A percentile compares a stretch with the other conserved stretches of the same genome.
These are phyloP conservation scores for Nycticebus coucang DNA, from an alignment of 2,113 vertebrate species.

Conservation along the genomic window DNA sequence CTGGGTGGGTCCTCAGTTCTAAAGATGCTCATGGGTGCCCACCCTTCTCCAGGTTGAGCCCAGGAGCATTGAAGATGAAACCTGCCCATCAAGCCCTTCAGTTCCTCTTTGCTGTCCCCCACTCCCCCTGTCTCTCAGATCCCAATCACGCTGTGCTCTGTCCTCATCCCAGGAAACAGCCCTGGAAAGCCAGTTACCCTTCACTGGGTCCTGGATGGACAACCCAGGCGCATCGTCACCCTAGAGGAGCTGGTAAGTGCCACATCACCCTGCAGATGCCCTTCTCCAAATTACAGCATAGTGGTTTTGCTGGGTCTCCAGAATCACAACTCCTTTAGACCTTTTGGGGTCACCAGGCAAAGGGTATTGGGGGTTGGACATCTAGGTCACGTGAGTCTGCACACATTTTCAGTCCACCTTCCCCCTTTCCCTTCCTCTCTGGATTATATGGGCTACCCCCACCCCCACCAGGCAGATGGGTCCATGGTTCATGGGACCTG, in stretches of 20 bases:
- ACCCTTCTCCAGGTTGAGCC: neutral
- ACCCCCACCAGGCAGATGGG: neutral
- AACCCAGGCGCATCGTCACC: neutral
- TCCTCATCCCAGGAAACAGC: constrained; percentile 35
- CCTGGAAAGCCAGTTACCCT: constrained; percentile 63
- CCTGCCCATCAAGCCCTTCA: neutral
- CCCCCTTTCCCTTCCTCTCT: neutral
- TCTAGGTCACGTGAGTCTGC: neutral
- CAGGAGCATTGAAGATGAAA: neutral
- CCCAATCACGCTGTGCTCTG: constrained; percentile 4
- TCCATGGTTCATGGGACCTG: neutral
- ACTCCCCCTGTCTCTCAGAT: too few relatives aligned
- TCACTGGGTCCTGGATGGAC: constrained; percentile 65
- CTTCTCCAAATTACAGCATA: neutral
- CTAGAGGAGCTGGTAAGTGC: constrained; percentile 65
- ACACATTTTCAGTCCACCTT: constrained; percentile 35
- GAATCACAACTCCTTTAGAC: neutral
- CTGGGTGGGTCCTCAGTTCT: neutral
- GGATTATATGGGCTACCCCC: neutral
- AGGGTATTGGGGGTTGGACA: neutral
- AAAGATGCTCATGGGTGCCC: neutral
- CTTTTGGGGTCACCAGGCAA: neutral
- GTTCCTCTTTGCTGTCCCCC: neutral
- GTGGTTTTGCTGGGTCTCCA: neutral
- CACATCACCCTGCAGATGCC: neutral